A percentile compares a stretch with the other conserved stretches of the same genome.
Conservation (phyloP, 2,888 invertebrate species). For the Athripsodes cinereus region DNA sequence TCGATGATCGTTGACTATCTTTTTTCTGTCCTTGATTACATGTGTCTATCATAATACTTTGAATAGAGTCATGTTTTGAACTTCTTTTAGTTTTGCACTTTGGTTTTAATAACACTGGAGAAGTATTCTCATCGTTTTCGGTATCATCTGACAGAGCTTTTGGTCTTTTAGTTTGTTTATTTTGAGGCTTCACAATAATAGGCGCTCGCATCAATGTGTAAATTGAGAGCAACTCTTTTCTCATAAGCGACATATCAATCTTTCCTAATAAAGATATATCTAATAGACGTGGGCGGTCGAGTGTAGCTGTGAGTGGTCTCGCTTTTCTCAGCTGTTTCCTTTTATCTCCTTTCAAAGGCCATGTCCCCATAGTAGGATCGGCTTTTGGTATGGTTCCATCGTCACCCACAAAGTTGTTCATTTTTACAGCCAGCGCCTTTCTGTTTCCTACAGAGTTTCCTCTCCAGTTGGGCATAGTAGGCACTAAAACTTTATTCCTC, state of each 20-base stretch:
- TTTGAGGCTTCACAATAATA: conserved; percentile 2
- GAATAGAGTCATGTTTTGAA: conserved; percentile 5
- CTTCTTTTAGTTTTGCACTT: conserved; percentile 6
- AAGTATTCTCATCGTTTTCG: conserved; percentile 19
- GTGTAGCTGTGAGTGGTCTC: conserved; percentile 51
- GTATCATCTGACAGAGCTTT: conserved; percentile 11
- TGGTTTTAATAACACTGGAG: conserved; percentile 2
- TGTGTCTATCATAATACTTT: conserved; percentile 14
- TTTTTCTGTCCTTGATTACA: background rate
- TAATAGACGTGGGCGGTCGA: conserved; percentile 49
- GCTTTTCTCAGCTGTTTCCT: conserved; percentile 4
- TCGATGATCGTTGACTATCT: background rate
- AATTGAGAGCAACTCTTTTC: conserved; percentile 45
- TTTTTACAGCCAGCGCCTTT: conserved; percentile 22
- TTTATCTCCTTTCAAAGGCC: conserved; percentile 13
- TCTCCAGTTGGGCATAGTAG: conserved; percentile 14
- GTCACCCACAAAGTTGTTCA: conserved; percentile 25
- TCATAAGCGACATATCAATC: conserved; percentile 52
- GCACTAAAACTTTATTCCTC: conserved; percentile 16
- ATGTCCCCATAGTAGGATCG: conserved; percentile 7
- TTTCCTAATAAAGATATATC: conserved; percentile 46
- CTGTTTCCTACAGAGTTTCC: conserved; percentile 15
- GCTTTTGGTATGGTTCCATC: background rate
- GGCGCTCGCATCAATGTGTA: conserved; percentile 24
- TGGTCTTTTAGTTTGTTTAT: conserved; percentile 7